Evolutionary conservation across 2,113 vertebrate species (phyloP), one percentile per base, ranked within the genome.

Genomic region (Dicrurus megarhynchus): DNA sequence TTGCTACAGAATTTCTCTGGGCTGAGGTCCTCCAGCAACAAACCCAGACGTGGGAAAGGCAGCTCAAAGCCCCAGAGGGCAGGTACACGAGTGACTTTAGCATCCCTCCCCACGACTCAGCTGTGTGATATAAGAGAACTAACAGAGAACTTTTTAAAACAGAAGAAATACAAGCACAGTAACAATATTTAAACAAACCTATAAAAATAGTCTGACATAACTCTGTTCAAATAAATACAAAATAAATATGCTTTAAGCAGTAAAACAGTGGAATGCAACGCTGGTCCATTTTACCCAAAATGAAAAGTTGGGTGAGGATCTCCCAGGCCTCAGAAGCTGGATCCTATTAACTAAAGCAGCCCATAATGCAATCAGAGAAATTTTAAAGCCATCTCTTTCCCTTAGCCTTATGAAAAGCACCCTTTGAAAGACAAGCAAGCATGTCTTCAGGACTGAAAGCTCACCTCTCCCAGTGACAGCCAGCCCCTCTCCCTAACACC

Each of bases 141-240:
- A 97, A 97, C 16, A 98, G 94, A 97, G 94, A 97, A 96, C 65
- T 85, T 90, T 69, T 90, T 94, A 94, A 94, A 84, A 98, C 93
- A 97, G 97, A 65, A 97, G 97, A 97, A 92, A 96, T 87, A 97
- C 57, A 96, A 98, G 96, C 97, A 98, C 87, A 97, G 95, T 96
- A 98, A 97, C 96, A 97, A 96, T 86, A 95, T 95, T 98, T 97
- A 97, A 97, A 98, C 97, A 97, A 91, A 95, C 98, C 98, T 98
- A 98, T 98, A 98, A 98, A 98, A 98, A 98, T 98, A 98, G 97
- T 97, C 96, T 35, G 87, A 97, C 97, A 92, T 95, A 97, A 97
- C 95, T 97, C 97, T 98, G 97, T 98, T 98, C 97, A 98, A 98
- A 98, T 98, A 98, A 98, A 98, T 98, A 98, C 77, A 95, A 98